Conservation (phyloP, 2,113 vertebrate species). For the Dicerorhinus sumatrensis region DNA sequence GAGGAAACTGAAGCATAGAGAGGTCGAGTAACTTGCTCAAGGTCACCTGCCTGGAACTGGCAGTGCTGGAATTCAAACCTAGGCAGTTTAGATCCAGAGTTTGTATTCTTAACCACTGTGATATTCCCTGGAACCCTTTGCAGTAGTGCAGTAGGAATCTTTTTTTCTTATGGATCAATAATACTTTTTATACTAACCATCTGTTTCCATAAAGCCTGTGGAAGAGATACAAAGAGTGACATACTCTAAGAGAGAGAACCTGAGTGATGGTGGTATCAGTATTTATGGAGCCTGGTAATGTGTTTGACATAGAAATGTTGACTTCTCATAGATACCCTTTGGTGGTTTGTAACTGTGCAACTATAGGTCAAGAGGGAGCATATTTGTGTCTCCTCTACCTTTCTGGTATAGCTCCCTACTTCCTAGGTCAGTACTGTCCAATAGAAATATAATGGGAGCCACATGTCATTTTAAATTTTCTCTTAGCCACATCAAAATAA, state of each 20-base stretch:
- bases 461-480: background rate
- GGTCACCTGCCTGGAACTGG: background rate
- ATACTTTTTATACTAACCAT: background rate
- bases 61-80: background rate
- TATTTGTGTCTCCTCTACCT: background rate
- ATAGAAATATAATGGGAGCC: background rate
- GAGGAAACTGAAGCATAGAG: slow-evolving; percentile 10
- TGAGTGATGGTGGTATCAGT: background rate
- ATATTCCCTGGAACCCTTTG: background rate
- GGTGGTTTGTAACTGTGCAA: background rate
- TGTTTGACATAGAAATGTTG: background rate
- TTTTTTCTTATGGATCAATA: background rate
- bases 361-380: background rate
- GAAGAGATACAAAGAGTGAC: background rate
- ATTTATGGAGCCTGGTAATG: background rate
- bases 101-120: background rate
- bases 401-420: background rate
- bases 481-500: slow-evolving; percentile 16
- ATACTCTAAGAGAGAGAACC: background rate
- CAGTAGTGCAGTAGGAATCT: background rate
- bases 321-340: background rate
- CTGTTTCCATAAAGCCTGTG: background rate
- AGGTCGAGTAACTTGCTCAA: background rate
- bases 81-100: background rate
- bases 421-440: background rate